Conservation (phyloP, 2,888 invertebrate species). For the Anarsia innoxiella region DNA sequence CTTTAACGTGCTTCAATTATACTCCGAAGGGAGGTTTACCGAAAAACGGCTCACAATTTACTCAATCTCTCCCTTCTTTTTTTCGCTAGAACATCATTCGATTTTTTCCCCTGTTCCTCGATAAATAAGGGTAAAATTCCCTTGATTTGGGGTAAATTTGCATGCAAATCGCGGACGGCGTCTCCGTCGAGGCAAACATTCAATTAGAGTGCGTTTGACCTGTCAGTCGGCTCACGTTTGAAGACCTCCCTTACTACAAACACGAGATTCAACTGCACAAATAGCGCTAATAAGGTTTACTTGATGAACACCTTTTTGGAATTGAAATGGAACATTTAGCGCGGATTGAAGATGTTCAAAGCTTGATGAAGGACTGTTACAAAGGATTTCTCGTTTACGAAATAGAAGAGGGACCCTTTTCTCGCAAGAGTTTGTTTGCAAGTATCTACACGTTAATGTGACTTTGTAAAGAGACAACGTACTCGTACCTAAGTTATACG, state of each 20-base stretch:
- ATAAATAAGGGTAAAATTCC: conserved; percentile 19
- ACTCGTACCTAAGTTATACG: too few relatives aligned
- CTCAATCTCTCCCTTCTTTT: conserved; percentile 17
- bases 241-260: conserved; percentile 23
- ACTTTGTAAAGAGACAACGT: too few relatives aligned
- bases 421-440: too few relatives aligned
- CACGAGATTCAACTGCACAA: conserved; percentile 19
- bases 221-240: conserved; percentile 20
- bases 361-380: conserved; percentile 5
- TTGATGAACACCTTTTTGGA: conserved; percentile 19
- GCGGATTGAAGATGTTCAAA: conserved; percentile 2
- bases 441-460: too few relatives aligned
- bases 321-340: conserved; percentile 5
- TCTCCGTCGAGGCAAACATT: conserved; percentile 30
- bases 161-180: conserved; percentile 22
- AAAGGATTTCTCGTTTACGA: too few relatives aligned
- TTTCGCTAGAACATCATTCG: conserved; percentile 11
- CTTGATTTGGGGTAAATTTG: conserved; percentile 18
- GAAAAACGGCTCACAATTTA: conserved; percentile 15
- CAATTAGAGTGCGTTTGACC: conserved; percentile 31
- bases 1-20: conserved; percentile 16
- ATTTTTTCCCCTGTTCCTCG: conserved; percentile 16
- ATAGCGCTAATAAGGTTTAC: conserved; percentile 26
- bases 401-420: too few relatives aligned
- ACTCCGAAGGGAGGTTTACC: conserved; percentile 12